Base-by-base conservation (phyloP, 2,797 vertebrate species). In the Acanthurus leucopareius region DNA sequence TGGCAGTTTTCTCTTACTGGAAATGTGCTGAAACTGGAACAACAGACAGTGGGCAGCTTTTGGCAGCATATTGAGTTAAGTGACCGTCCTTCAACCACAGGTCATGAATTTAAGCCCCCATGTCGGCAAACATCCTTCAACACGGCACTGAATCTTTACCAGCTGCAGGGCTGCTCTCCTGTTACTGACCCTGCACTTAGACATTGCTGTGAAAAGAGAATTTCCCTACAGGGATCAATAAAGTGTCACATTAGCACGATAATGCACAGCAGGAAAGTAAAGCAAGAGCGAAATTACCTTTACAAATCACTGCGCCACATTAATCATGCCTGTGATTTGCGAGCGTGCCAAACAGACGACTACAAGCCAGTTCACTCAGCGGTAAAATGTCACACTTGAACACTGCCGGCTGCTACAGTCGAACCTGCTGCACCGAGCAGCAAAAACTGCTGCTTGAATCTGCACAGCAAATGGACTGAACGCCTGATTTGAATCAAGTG, bases 151-250 rank as follows among this genome's bases (percentile, higher is more conserved):
- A 88, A 70, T 80, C 81, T 80, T 84, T 80, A 79, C 72, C 80
- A 58, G 81, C 85, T 66, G 42, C 56, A n/a, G 65, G 77, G 53
- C 73, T 22, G 68, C 81, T 70, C 75, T 82, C 63, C 74, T 69
- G 76, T 84, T 80, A 72, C 89, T 85, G 83, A 90, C 88, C 82
- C 75, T 56, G 86, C 88, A 84, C 88, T 88, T 85, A 87, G 66
- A 84, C 87, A 86, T 74, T 42, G 72, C 77, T 56, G 82, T 9
- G 77, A 81, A 77, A 80, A 84, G 88, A 84, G 66, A 59, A 84
- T 89, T 69, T 87, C 83, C 77, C 84, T 71, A 70, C 77, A 32
- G 91, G 82, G 88, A 93, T 94, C 91, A 85, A 92, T 94, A 91
- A 84, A 77, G 25, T 84, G 84, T 87, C 89, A 91, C 88, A 91